Base-by-base conservation (phyloP, 2,797 vertebrate genomes). In the Acestrorhynchus altus region DNA sequence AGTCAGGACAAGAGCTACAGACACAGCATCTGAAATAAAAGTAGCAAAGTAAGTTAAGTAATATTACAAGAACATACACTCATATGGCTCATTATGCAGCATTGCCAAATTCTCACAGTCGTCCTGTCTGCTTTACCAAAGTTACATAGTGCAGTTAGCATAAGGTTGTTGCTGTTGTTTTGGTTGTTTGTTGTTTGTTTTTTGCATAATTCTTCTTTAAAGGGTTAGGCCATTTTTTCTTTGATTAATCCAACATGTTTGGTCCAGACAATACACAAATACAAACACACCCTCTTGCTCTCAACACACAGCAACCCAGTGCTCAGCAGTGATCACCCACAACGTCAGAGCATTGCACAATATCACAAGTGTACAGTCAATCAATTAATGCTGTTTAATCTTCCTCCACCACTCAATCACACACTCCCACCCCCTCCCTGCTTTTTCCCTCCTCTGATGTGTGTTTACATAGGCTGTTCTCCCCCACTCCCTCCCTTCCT, bases 401-500 rank as follows among this genome's bases (percentile, higher is more conserved):
- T 74, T 70, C 70, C 40, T 78, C 22, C 65, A 64, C 47, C 71
- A 47, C 40, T 56, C 54, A 18, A 12, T 51, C 26, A 20, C 63
- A 35, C 16, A 9, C 74, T 1, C 73, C 66, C 49, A 69, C 39
- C 52, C 18, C 46, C 42, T 16, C 11, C 18, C 67, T 11, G 31
- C 9, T 39, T 39, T 59, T 20, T 57, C 66, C 61, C 28, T 74
- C 39, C 44, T 72, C 67, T 77, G 72, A n/a, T 79, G 61, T 79
- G 61, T 84, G 66, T 85, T 85, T 83, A 70, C 69, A 74, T 46
- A 78, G 69, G 35, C 75, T 56, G 10, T 28, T 18, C 42, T 24
- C 46, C 18, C 31, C 31, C 31, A n/a, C n/a, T n/a, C n/a, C n/a
- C n/a, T 31, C 61, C 71, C 52, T 70, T 20, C n/a, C 60, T n/a